Percentiles rank a stretch among this genome's conserved stretches.
These are phyloP conservation scores for Carterocephalus palaemon DNA, from an alignment of 2,888 invertebrate genomes.

Conservation along the genomic window DNA sequence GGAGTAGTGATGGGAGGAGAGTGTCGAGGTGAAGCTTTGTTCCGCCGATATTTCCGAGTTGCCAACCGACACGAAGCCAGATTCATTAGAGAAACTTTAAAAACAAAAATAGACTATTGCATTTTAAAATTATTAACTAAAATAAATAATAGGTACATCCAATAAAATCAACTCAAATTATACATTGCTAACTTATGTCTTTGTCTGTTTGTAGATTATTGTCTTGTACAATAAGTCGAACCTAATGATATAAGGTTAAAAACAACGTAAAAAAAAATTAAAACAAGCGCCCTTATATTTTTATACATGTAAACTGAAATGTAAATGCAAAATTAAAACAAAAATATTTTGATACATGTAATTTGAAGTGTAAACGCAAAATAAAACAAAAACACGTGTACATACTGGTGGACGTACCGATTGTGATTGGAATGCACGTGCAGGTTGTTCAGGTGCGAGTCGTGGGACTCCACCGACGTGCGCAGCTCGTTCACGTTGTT, in stretches of 20 bases:
- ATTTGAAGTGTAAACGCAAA: not conserved
- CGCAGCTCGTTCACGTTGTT: conserved; percentile 57
- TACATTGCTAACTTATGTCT: too few species aligned
- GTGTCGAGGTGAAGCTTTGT: conserved; percentile 68
- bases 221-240: too few species aligned
- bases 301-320: too few species aligned
- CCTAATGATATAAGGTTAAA: too few species aligned
- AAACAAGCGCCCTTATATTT: too few species aligned
- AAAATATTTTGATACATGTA: not conserved
- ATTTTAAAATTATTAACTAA: too few species aligned
- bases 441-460: conserved; percentile 58
- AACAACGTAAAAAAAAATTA: too few species aligned
- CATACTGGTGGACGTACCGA: conserved; percentile 52
- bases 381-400: conserved; percentile 22
- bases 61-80: conserved; percentile 75
- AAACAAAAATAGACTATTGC: too few species aligned
- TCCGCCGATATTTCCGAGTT: conserved; percentile 69
- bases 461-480: conserved; percentile 65
- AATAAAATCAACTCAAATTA: too few species aligned
- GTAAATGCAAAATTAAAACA: not conserved
- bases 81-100: conserved; percentile 74
- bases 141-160: too few species aligned
- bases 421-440: conserved; percentile 66
- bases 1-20: conserved; percentile 69
- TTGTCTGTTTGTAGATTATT: too few species aligned